Evolutionary conservation across 2,113 vertebrate genomes (phyloP).

Genomic region (Mobula birostris): DNA sequence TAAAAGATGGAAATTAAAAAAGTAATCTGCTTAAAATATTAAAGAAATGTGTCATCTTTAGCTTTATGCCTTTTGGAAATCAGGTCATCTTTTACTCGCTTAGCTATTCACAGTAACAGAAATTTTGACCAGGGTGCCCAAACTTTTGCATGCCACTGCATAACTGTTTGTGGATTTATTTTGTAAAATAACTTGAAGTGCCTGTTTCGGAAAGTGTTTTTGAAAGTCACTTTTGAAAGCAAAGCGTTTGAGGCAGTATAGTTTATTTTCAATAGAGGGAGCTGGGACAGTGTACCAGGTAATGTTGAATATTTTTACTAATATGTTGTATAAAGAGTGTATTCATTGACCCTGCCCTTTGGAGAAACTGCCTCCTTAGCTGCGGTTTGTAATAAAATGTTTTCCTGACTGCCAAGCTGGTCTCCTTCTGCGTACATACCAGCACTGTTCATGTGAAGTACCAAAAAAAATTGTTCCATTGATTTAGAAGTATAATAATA

Average conservation of each 20-base stretch:
- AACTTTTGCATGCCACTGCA: too few species aligned
- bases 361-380: constrained; percentile 35
- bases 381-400: constrained; percentile 39
- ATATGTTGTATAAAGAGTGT: constrained; percentile 32
- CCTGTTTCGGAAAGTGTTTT: constrained; percentile 36
- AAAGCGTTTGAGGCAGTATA: constrained; percentile 34
- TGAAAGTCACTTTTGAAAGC: constrained; percentile 35
- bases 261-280: constrained; percentile 38
- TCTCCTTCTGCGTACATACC: constrained; percentile 17
- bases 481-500: constrained; percentile 34
- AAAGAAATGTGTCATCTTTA: too few species aligned
- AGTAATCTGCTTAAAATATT: too few species aligned
- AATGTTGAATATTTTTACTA: constrained; percentile 36
- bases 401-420: constrained; percentile 19
- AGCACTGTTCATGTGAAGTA: constrained; percentile 15
- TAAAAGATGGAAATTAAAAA: too few species aligned
- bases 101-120: too few species aligned
- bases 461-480: constrained; percentile 35
- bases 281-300: constrained; percentile 34
- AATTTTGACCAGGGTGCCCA: too few species aligned
- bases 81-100: too few species aligned
- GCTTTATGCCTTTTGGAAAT: too few species aligned
- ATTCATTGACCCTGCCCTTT: constrained; percentile 33
- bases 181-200: constrained; percentile 36
- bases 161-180: constrained; percentile 20